These are phyloP conservation scores for Melanotus villosus DNA, from an alignment of 2,888 invertebrate species.

Conservation along the genomic window DNA sequence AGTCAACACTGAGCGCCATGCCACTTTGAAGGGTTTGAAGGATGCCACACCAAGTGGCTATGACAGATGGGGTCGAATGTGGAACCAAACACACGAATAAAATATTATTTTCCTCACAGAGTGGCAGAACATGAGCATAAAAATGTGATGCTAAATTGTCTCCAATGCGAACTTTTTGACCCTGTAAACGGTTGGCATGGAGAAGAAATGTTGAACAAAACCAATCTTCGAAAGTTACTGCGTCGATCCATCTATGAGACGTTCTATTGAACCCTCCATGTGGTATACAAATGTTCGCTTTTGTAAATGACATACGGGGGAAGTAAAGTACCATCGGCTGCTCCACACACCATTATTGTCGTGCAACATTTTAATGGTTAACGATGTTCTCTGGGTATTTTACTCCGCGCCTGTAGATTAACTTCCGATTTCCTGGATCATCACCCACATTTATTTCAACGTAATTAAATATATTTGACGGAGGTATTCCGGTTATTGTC, in stretches of 20 bases:
- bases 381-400: slow-evolving; percentile 51
- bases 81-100: slow-evolving; percentile 9
- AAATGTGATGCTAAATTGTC: slow-evolving; percentile 15
- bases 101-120: neutral
- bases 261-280: slow-evolving; percentile 54
- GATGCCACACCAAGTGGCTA: slow-evolving; percentile 3
- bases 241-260: slow-evolving; percentile 33
- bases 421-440: slow-evolving; percentile 54
- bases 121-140: neutral
- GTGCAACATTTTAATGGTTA: slow-evolving; percentile 55
- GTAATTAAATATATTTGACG: slow-evolving; percentile 35
- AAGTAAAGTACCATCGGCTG: slow-evolving; percentile 52
- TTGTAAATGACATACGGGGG: slow-evolving; percentile 54
- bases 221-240: slow-evolving; percentile 27
- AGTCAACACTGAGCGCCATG: slow-evolving; percentile 3
- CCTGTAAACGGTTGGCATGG: slow-evolving; percentile 15
- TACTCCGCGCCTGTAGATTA: slow-evolving; percentile 17
- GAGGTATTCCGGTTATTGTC: slow-evolving; percentile 12
- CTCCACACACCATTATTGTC: slow-evolving; percentile 55
- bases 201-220: slow-evolving; percentile 2
- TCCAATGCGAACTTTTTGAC: slow-evolving; percentile 7
- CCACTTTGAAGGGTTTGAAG: slow-evolving; percentile 13
- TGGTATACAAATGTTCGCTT: slow-evolving; percentile 51
- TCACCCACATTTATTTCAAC: slow-evolving; percentile 56
- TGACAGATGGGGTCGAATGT: slow-evolving; percentile 16